A percentile compares a stretch with the other conserved stretches of the same genome.
Evolutionary conservation across 2,888 invertebrate species (phyloP).

Genomic region (Yponomeuta evonymella): DNA sequence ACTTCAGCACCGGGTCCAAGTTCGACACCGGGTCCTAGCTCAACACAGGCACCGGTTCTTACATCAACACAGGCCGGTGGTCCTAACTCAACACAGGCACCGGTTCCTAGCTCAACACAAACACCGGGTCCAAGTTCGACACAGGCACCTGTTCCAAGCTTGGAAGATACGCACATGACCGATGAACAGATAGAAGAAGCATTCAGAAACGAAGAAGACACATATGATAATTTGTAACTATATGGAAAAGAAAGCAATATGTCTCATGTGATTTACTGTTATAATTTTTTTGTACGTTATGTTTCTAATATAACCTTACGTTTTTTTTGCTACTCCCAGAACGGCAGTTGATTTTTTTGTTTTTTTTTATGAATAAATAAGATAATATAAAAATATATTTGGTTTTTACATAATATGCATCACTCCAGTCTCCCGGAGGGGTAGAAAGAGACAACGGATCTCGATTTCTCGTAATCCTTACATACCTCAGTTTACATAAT

Average conservation of each 20-base stretch:
- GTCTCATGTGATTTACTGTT: constrained; percentile 23
- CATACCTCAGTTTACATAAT: constrained; percentile 22
- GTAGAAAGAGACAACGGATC: constrained; percentile 24
- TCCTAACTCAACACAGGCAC: too few species aligned
- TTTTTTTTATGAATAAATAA: constrained; percentile 17
- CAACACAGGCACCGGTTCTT: too few species aligned
- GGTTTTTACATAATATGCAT: constrained; percentile 23
- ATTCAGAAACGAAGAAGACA: constrained; percentile 23
- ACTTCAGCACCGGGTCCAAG: too few species aligned
- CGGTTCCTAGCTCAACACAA: too few species aligned
- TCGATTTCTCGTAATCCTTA: constrained; percentile 23
- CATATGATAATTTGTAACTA: constrained; percentile 23
- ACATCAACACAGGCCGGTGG: too few species aligned
- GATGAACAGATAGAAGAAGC: constrained; percentile 23
- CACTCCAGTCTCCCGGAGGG: constrained; percentile 23
- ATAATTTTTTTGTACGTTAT: constrained; percentile 20
- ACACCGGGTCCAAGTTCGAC: too few species aligned
- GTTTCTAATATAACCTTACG: constrained; percentile 20
- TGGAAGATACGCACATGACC: constrained; percentile 20
- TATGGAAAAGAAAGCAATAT: constrained; percentile 22
- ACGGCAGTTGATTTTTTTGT: constrained; percentile 22
- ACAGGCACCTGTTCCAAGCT: too few species aligned
- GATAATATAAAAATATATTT: constrained; percentile 22
- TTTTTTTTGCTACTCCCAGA: constrained; percentile 20
- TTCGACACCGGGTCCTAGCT: too few species aligned